Percentiles rank a stretch among this genome's conserved stretches.
These are phyloP conservation scores for Gastrophysa polygoni DNA, from an alignment of 2,888 invertebrate genomes.

Conservation along the genomic window DNA sequence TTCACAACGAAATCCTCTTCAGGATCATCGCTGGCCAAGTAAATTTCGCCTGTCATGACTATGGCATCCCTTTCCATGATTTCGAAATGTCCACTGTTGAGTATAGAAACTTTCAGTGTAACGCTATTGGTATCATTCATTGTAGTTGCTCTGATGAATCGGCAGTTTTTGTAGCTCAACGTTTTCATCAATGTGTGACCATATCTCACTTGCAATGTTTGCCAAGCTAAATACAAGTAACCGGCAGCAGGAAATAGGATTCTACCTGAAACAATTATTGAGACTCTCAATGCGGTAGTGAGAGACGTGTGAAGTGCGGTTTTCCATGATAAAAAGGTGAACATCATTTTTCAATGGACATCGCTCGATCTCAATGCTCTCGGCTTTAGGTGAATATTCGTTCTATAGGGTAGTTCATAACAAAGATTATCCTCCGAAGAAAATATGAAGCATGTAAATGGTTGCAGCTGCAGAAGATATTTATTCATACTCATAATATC, in stretches of 20 bases:
- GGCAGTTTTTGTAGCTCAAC: constrained; percentile 64
- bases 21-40: constrained; percentile 51
- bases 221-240: constrained; percentile 55
- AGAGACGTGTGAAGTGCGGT: too few relatives aligned
- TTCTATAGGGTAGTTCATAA: too few relatives aligned
- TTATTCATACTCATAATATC: too few relatives aligned
- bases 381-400: too few relatives aligned
- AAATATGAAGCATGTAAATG: too few relatives aligned
- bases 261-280: constrained; percentile 39
- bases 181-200: constrained; percentile 58
- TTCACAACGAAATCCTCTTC: too few relatives aligned
- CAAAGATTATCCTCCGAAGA: too few relatives aligned
- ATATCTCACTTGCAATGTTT: constrained; percentile 59
- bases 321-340: too few relatives aligned
- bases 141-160: constrained; percentile 61
- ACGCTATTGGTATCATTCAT: not conserved
- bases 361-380: too few relatives aligned
- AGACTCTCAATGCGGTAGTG: too few relatives aligned
- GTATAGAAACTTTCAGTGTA: not conserved
- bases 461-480: too few relatives aligned
- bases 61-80: constrained; percentile 38
- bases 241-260: constrained; percentile 67
- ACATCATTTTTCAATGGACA: too few relatives aligned
- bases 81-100: constrained; percentile 47
- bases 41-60: constrained; percentile 37